phyloP scores from a whole-genome alignment of 2,113 vertebrate species.

The Paraplagusia blochii region DNA sequence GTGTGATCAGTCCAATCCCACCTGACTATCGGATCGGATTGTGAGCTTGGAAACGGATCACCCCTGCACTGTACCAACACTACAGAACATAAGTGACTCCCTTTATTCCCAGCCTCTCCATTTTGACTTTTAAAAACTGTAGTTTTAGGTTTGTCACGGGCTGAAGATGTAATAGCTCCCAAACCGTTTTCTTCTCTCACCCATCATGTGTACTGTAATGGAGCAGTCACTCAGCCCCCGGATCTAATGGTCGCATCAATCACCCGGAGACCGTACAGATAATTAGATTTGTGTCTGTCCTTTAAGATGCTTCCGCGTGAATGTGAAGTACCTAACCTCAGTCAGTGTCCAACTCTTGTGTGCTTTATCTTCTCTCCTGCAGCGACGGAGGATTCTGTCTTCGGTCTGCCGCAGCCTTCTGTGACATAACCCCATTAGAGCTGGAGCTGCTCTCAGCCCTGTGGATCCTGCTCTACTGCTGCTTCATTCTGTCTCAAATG shows the following conservation, averaged over 20 bases:
- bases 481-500: slow-evolving; percentile 81
- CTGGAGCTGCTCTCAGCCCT: slow-evolving; percentile 79
- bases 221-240: not conserved
- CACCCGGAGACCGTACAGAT: too few species aligned
- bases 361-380: slow-evolving; percentile 34
- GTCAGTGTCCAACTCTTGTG: slow-evolving; percentile 1
- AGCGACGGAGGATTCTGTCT: slow-evolving; percentile 16
- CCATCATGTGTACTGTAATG: not conserved
- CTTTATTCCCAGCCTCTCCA: too few species aligned
- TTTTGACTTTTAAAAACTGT: too few species aligned
- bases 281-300: not conserved
- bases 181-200: too few species aligned
- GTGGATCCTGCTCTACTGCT: slow-evolving; percentile 86
- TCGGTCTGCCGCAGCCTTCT: slow-evolving; percentile 28
- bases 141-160: too few species aligned
- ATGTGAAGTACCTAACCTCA: not conserved
- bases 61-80: too few species aligned
- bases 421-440: slow-evolving; percentile 59
- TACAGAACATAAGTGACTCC: too few species aligned
- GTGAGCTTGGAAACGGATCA: too few species aligned
- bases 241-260: not conserved
- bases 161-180: too few species aligned
- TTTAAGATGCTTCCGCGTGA: not conserved
- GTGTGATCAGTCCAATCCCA: too few species aligned
- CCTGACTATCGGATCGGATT: too few species aligned